Conservation (phyloP, 2,113 vertebrate species). For the Campylomormyrus numenius region DNA sequence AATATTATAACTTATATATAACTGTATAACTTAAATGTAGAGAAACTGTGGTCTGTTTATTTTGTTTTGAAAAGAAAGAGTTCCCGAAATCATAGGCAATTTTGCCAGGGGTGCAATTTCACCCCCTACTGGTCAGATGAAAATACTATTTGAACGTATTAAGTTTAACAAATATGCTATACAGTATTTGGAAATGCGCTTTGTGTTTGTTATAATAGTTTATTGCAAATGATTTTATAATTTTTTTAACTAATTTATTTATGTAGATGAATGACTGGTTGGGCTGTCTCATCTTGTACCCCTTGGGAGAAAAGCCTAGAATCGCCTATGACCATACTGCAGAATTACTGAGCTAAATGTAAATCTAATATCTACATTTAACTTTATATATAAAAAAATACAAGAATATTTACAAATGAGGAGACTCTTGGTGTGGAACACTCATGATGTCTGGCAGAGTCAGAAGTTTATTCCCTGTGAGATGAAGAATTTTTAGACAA, state of each 20-base stretch:
- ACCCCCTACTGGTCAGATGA: neutral
- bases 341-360: neutral
- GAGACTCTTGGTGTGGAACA: neutral
- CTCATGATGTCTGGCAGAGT: constrained; percentile 43
- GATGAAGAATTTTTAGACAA: constrained; percentile 66
- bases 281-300: neutral
- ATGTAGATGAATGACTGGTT: neutral
- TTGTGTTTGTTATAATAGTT: neutral
- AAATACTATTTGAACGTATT: neutral
- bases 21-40: neutral
- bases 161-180: neutral
- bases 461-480: constrained; percentile 69
- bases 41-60: neutral
- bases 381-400: neutral
- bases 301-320: neutral
- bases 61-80: neutral
- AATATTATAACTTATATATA: neutral
- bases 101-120: neutral
- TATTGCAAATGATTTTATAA: neutral
- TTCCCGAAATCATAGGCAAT: neutral
- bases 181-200: neutral
- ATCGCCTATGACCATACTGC: neutral
- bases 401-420: constrained; percentile 46
- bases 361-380: neutral
- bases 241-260: neutral